Evolutionary conservation across 2,888 invertebrate genomes (phyloP), one percentile per base, ranked within the genome.

Genomic region (Leucozona laternaria): DNA sequence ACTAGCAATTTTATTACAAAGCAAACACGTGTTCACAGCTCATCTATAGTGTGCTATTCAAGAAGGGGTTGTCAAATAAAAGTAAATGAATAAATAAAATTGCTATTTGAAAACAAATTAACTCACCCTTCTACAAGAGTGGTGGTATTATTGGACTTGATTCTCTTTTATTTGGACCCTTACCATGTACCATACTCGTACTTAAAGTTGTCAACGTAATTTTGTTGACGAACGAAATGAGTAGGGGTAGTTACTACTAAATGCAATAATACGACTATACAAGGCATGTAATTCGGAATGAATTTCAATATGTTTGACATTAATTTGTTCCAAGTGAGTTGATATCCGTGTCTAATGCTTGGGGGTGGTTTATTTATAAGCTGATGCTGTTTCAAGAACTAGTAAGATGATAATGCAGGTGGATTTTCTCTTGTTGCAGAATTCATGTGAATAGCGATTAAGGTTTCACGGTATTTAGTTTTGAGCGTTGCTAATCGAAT

Each of bases 11-110:
- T 92, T 91, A 92, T 92, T 92, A 89, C 89, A 90, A 91, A 90
- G 88, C 89, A 91, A 91, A 89, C 92, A 92, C 92, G 92, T 92
- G 92, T 92, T 92, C 91, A 88, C 91, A 89, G 90, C 91, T 90
- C 88, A 89, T 88, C 88, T 22, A 62, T 66, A 45, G 58, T 17
- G 28, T 17, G 2, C 66, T 66, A 6, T 13, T 55, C 55, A 31
- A 60, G 48, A 45, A 58, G 31, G 68, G 73, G 73, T 78, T 73
- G 73, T 77, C 68, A 68, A 57, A 64, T 75, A 81, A 78, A 50
- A 66, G 20, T 50, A 28, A 73, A 50, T 57, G 73, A 78, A 82
- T 78, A 53, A 72, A 76, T 80, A 72, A 85, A 73, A 78, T 25
- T 82, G 58, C 81, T 50, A 71, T 81, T 78, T 31, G 40, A 85